Base-by-base conservation (phyloP, 1,140 invertebrate species). In the Tetragonula clypearis region DNA sequence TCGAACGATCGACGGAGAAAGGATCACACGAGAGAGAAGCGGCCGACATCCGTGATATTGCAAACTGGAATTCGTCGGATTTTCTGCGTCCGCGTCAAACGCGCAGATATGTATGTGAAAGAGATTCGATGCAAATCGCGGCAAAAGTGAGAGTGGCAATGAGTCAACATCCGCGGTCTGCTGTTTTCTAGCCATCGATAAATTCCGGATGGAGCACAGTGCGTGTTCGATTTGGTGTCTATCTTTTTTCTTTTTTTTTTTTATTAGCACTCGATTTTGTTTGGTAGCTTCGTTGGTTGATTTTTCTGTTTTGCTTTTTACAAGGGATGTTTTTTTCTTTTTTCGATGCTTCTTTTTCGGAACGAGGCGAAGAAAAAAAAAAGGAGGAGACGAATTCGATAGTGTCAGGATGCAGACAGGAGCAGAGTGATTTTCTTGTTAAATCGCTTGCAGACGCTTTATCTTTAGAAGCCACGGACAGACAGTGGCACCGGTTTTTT, bases 381-480 rank as follows among this genome's bases (percentile, higher is more conserved):
- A 26, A 55, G 35, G 41, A n/a, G 56, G 35, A 30, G 21, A 75
- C 77, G 81, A 66, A 68, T 55, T 49, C 78, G 55, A 81, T 74
- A 56, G 69, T 53, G 66, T 35, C 49, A 69, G 71, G 72, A 75
- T 79, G 77, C 69, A 84, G 75, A 78, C 58, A 79, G 65, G 80
- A 58, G 41, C 55, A 60, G 56, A 19, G 55, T 73, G 82, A 87
- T 79, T 87, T 87, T 85, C 73, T 66, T 68, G 84, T 82, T 85
- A 73, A 86, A 86, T 78, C 86, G 88, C 87, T 88, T 83, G 88
- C 90, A 92, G 91, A 92, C 90, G 87, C 91, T 94, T 94, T 94
- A 94, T 94, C 92, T 94, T 94, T 94, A 94, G 92, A 91, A 92
- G 82, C 91, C 88, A 90, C 90, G 80, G 72, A 90, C 90, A 91